Evolutionary conservation across 2,113 vertebrate species (phyloP).

Genomic region (Malurus alboscapulatus): DNA sequence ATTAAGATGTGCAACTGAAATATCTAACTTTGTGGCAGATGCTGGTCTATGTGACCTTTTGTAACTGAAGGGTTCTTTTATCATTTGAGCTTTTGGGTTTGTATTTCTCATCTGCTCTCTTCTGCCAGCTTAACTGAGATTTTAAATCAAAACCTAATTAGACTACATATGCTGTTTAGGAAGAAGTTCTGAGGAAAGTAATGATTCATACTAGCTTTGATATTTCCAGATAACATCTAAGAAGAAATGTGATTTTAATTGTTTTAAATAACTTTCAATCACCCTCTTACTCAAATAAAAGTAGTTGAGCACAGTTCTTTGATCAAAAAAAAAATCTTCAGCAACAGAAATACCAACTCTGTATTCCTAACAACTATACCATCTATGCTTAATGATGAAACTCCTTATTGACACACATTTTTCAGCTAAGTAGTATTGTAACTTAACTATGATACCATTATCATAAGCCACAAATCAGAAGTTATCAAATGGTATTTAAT

Average conservation of each 20-base stretch:
- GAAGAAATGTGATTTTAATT: conserved; percentile 33
- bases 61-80: conserved; percentile 34
- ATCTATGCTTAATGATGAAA: neutral
- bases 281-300: conserved; percentile 16
- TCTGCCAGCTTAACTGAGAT: conserved; percentile 19
- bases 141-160: conserved; percentile 58
- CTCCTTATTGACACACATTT: neutral
- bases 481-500: neutral
- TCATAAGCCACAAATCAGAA: neutral
- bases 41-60: conserved; percentile 41
- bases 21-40: conserved; percentile 12
- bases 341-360: neutral
- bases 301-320: neutral
- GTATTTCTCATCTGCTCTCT: conserved; percentile 36
- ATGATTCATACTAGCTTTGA: conserved; percentile 44
- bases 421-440: neutral
- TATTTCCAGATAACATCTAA: conserved; percentile 26
- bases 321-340: neutral
- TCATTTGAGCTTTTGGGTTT: conserved; percentile 32
- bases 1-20: neutral
- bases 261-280: conserved; percentile 20
- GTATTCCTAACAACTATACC: neutral
- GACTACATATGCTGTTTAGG: conserved; percentile 50
- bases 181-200: conserved; percentile 31
- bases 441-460: neutral